These are phyloP conservation scores for Penaeus japonicus DNA, from an alignment of 1,140 invertebrate genomes.

Conservation along the genomic window DNA sequence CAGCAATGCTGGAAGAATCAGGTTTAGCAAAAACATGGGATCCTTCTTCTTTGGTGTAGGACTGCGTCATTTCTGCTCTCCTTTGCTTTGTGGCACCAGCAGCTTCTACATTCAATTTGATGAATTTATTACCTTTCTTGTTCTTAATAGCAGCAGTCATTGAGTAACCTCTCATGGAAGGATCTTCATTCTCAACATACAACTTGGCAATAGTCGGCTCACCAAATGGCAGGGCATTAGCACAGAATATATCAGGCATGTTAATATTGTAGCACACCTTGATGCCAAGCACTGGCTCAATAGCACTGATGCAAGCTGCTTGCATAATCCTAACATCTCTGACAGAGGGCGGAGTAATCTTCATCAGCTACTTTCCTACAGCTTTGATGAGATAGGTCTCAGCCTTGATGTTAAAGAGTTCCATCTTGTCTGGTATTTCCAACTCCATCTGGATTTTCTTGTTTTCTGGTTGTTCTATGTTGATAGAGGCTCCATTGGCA, in stretches of 20 bases:
- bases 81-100: too few species aligned
- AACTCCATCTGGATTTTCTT: not conserved
- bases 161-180: not conserved
- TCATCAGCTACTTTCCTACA: not conserved
- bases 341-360: conserved; percentile 21
- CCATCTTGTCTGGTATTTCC: conserved; percentile 20
- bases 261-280: conserved; percentile 32
- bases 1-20: too few species aligned
- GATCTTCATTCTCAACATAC: not conserved
- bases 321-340: conserved; percentile 19
- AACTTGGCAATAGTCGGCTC: not conserved
- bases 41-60: too few species aligned
- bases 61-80: too few species aligned
- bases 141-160: not conserved
- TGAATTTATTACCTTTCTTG: too few species aligned
- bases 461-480: not conserved
- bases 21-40: too few species aligned
- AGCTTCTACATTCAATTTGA: too few species aligned
- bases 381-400: conserved; percentile 29
- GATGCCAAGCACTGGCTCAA: conserved; percentile 16
- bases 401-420: conserved; percentile 2
- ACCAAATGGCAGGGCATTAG: conserved; percentile 23
- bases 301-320: not conserved
- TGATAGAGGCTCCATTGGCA: not conserved
- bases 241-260: conserved; percentile 24